phyloP scores from a whole-genome alignment of 2,888 invertebrate species.

The Perdita meconis region DNA sequence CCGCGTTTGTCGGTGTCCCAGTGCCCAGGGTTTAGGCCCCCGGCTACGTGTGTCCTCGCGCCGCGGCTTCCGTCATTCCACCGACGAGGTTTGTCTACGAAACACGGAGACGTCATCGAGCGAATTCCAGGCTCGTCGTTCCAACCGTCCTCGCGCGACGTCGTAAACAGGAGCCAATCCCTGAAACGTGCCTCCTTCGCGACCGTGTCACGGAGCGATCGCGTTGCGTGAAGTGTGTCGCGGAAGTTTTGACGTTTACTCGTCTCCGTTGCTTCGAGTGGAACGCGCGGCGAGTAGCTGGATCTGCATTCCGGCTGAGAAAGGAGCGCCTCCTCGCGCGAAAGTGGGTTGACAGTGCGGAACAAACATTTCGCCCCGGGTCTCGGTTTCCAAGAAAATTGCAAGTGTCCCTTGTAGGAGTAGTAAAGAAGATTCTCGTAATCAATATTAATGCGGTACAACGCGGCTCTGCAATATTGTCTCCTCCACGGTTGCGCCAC shows the following conservation, averaged over 20 bases:
- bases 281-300: background rate
- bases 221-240: background rate
- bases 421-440: too few relatives aligned
- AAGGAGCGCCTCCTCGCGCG: background rate
- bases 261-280: background rate
- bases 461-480: background rate
- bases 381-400: background rate
- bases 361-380: background rate
- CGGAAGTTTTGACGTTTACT: background rate
- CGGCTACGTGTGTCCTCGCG: conserved; percentile 67
- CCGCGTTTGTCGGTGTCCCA: conserved; percentile 62
- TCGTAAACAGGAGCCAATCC: background rate
- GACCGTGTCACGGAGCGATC: background rate
- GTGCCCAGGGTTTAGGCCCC: conserved; percentile 63
- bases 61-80: conserved; percentile 79
- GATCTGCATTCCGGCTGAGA: background rate
- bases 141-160: background rate
- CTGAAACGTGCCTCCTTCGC: background rate
- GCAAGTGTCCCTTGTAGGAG: too few relatives aligned
- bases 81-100: conserved; percentile 80
- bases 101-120: conserved; percentile 66
- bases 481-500: background rate
- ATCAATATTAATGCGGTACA: too few relatives aligned
- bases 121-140: conserved; percentile 10
- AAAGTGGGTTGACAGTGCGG: background rate